phyloP scores from a whole-genome alignment of 2,797 vertebrate genomes.

The Telmatherina bonti region DNA sequence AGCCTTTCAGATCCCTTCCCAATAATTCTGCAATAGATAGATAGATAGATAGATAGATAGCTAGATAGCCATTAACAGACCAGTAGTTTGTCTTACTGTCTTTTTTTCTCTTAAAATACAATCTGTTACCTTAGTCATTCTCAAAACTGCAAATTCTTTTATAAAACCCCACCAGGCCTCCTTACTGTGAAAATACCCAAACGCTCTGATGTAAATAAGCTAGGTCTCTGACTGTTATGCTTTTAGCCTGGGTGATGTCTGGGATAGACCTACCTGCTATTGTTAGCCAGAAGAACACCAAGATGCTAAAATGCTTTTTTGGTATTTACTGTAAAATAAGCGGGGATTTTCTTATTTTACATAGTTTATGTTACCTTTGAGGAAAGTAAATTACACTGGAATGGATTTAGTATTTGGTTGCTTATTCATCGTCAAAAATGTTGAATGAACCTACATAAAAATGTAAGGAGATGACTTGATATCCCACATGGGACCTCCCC shows the following conservation, averaged over 20 bases:
- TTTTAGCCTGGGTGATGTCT: not conserved
- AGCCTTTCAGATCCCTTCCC: not conserved
- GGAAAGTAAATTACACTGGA: conserved; percentile 20
- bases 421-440: not conserved
- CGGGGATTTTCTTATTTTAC: conserved; percentile 17
- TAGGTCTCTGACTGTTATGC: not conserved
- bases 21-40: not conserved
- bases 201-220: conserved; percentile 28
- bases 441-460: not conserved
- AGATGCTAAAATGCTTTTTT: not conserved
- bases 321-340: conserved; percentile 22
- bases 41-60: too few species aligned
- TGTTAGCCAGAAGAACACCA: too few species aligned
- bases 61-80: not conserved
- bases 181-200: conserved; percentile 45
- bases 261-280: not conserved
- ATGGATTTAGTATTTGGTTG: not conserved
- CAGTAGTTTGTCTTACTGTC: conserved; percentile 23
- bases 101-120: conserved; percentile 31
- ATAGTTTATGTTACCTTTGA: conserved; percentile 3
- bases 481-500: not conserved
- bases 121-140: conserved; percentile 34
- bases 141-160: conserved; percentile 37
- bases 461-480: not conserved
- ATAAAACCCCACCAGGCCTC: conserved; percentile 28